These are phyloP conservation scores for Psylliodes chrysocephalus DNA, from an alignment of 2,888 invertebrate genomes.

Conservation along the genomic window DNA sequence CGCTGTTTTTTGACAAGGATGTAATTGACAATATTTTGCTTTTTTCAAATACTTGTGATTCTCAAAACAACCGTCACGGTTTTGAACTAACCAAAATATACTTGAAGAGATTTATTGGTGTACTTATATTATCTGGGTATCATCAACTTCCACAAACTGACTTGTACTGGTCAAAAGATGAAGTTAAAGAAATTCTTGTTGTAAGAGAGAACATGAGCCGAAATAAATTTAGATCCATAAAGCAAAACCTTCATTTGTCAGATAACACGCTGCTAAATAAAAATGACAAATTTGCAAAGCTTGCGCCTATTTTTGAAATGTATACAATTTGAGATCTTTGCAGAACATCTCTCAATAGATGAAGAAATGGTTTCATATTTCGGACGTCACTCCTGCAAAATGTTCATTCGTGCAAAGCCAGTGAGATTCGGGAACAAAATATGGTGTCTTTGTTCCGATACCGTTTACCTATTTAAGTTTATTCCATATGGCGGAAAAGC, in stretches of 20 bases:
- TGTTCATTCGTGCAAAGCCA: constrained; percentile 12
- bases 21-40: background rate
- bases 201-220: constrained; percentile 23
- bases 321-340: background rate
- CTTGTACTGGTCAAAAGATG: constrained; percentile 5
- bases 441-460: constrained; percentile 32
- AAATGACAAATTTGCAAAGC: constrained; percentile 27
- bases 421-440: constrained; percentile 34
- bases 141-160: background rate
- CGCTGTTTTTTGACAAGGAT: background rate
- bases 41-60: background rate
- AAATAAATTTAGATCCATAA: constrained; percentile 13
- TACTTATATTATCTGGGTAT: background rate
- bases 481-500: background rate
- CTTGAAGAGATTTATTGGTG: background rate
- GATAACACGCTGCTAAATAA: constrained; percentile 32
- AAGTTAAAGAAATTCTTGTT: constrained; percentile 17
- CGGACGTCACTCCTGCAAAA: too few relatives aligned
- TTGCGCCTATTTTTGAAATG: constrained; percentile 23
- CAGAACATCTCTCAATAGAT: background rate
- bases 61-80: background rate
- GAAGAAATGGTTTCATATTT: background rate
- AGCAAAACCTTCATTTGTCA: constrained; percentile 27
- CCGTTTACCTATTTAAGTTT: too few relatives aligned
- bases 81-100: background rate